Base-by-base conservation (phyloP, 2,797 vertebrate species). In the Molossus alvarezi region DNA sequence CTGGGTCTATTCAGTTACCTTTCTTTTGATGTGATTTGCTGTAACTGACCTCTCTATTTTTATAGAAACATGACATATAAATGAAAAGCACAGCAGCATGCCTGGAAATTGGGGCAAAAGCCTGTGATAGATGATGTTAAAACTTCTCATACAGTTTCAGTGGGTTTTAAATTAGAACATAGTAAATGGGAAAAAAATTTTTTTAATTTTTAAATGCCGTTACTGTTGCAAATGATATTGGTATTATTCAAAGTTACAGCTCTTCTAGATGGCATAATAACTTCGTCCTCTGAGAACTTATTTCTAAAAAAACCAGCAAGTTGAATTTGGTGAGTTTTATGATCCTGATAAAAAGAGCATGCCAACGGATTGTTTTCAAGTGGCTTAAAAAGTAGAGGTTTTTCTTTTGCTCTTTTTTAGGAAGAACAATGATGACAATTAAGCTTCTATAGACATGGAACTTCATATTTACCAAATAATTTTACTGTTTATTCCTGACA, bases 21-120 rank as follows among this genome's bases (percentile, higher is more conserved):
- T 97, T 96, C 85, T 95, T 98, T 98, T 98, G 98, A 98, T 98
- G 96, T 98, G 97, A 96, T 97, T 97, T 98, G 89, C 79, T 98
- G 87, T 85, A 98, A 97, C 82, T 98, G 97, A 97, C 96, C 91
- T 90, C 69, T 94, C 64, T 84, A 84, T 95, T 96, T 98, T 97
- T 97, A 95, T 41, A 93, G 93, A 97, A 97, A 97, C 96, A 96
- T 94, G 69, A 93, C 81, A 92, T 72, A 97, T 64, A 97, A 69
- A 95, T 75, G 83, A 97, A 96, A 97, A 97, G 86, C 77, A 85
- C 94, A 98, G 96, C 69, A 9, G 9, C 92, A 88, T 94, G 88
- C 93, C 97, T 82, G 96, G 92, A 95, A 97, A 95, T 91, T 41
- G 10, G 86, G 77, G 80, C 87, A 98, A 90, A 97, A 57, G 8